Evolutionary conservation across 2,888 invertebrate genomes (phyloP), one percentile per base, ranked within the genome.

Genomic region (Heliconius aoede): DNA sequence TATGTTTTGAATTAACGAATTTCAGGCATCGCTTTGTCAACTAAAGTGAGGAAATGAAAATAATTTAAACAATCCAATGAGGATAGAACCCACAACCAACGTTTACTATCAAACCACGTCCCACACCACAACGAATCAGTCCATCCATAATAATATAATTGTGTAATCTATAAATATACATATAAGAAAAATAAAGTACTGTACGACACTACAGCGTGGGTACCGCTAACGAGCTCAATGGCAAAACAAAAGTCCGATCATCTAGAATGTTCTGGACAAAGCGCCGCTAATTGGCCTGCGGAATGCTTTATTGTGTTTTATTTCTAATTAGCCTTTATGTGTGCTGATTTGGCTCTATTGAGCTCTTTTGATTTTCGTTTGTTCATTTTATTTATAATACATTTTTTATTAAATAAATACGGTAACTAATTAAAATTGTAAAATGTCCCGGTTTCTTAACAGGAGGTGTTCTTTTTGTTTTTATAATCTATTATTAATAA

Each of bases 191-290:
- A 21, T n/a, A n/a, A 55, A 55, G n/a, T 55, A 55, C n/a, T 9
- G 9, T 55, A n/a, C 55, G 55, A 55, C 55, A 55, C 55, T 4
- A n/a, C 55, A 55, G n/a, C 9, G 55, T n/a, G 4, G n/a, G 55
- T n/a, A 55, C 55, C 55, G n/a, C 46, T 46, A 46, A 46, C 46
- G 46, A 46, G 21, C 7, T 46, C 46, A 18, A 46, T 46, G 46
- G 46, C 46, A 46, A 72, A 79, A 78, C 78, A 79, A 78, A 80
- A 78, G 74, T 68, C 78, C 78, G 79, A 76, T 80, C 74, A 78
- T 30, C 74, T 40, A 78, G 79, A 79, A 76, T 76, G 73, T 76
- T 30, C 74, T 40, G 76, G 79, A 79, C 80, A 79, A 77, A 76
- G 77, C 74, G 69, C 58, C 58, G 60, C 72, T 79, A 79, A 80